Evolutionary conservation across 2,888 invertebrate genomes (phyloP).

Genomic region (Ochropacha duplaris): DNA sequence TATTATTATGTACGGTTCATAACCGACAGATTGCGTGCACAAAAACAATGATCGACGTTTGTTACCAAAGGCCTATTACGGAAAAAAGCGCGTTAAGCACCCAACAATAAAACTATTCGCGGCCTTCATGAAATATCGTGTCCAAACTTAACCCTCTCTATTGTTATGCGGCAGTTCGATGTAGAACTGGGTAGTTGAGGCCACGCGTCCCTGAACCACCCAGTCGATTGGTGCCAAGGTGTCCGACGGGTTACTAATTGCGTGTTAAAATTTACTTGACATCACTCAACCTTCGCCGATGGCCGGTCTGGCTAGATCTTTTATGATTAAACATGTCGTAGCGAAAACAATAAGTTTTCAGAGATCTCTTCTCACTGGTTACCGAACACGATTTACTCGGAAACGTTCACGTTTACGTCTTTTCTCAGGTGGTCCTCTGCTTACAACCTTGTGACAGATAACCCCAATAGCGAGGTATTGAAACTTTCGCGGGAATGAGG

Average conservation of each 20-base stretch:
- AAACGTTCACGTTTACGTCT: constrained; percentile 63
- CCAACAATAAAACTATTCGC: constrained; percentile 55
- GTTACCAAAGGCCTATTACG: constrained; percentile 54
- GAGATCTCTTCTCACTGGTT: constrained; percentile 43
- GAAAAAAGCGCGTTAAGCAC: constrained; percentile 57
- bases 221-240: constrained; percentile 74
- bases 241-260: constrained; percentile 71
- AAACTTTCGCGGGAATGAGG: constrained; percentile 70
- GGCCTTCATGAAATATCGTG: constrained; percentile 40
- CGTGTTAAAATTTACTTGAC: constrained; percentile 81
- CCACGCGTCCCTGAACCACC: constrained; percentile 55
- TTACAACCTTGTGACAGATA: constrained; percentile 77
- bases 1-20: constrained; percentile 37
- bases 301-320: constrained; percentile 50
- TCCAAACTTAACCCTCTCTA: constrained; percentile 29
- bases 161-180: constrained; percentile 32
- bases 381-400: constrained; percentile 55
- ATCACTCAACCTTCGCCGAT: constrained; percentile 68
- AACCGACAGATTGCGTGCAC: constrained; percentile 67
- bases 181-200: constrained; percentile 33
- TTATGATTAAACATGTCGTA: constrained; percentile 28
- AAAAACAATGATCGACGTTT: constrained; percentile 67
- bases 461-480: constrained; percentile 63
- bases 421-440: constrained; percentile 70
- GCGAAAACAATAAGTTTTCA: constrained; percentile 39